phyloP scores from a whole-genome alignment of 2,888 invertebrate species.

The Eilema depressum region DNA sequence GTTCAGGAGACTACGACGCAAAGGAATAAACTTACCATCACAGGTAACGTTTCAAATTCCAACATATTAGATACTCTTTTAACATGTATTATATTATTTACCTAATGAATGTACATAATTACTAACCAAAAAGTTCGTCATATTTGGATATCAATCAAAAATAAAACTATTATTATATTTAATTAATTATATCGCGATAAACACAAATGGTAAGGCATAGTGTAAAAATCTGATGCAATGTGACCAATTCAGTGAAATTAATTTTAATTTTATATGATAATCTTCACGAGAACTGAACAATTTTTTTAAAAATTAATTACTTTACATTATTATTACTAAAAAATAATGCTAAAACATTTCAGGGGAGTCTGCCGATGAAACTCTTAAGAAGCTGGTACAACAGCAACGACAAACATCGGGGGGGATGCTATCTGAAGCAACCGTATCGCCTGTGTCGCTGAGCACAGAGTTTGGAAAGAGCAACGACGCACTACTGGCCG shows the following conservation, averaged over 20 bases:
- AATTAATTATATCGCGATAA: background rate
- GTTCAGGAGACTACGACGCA: slow-evolving; percentile 79
- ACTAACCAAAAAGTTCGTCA: background rate
- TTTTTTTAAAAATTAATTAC: background rate
- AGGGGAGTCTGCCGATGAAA: slow-evolving; percentile 82
- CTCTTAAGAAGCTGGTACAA: slow-evolving; percentile 75
- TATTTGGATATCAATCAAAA: background rate
- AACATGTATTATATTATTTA: background rate
- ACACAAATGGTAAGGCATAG: too few species aligned
- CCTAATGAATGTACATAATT: background rate
- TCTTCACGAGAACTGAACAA: background rate
- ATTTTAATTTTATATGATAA: background rate
- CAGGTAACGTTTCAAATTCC: slow-evolving; percentile 62
- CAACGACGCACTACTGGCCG: slow-evolving; percentile 90
- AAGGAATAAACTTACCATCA: slow-evolving; percentile 75
- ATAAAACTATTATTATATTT: background rate
- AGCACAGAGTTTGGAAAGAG: slow-evolving; percentile 88
- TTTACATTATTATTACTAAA: background rate
- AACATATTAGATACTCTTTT: background rate
- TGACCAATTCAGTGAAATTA: background rate
- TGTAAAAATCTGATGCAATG: too few species aligned
- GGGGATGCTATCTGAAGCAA: slow-evolving; percentile 78
- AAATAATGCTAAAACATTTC: slow-evolving; percentile 38
- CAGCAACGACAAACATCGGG: slow-evolving; percentile 68
- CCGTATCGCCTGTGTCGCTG: slow-evolving; percentile 76